Base-by-base conservation (phyloP, 1,140 invertebrate species). In the Notospermus geniculatus region DNA sequence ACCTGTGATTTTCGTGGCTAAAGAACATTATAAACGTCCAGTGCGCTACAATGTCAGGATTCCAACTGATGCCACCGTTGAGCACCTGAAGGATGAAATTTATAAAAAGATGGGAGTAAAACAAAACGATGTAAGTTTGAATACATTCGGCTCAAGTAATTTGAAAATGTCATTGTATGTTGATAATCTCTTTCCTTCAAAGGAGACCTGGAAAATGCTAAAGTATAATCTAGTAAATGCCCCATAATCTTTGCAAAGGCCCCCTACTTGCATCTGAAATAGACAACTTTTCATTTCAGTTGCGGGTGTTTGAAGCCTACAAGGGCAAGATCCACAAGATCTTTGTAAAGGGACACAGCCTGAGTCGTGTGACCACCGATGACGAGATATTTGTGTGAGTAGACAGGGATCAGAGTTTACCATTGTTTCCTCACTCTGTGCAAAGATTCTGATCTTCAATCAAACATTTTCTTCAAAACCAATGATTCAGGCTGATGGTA, bases 381-480 rank as follows among this genome's bases (percentile, higher is more conserved):
- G 77, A 80, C 59, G 63, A 62, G 1, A 73, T 82, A 32, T 68
- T 80, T 65, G 76, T 71, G 80, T 82, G 71, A 80, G 78, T 75
- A 45, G 7, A 19, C 15, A 43, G 32, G 32, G 15, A 36, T 7
- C 5, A 36, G n/a, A n/a, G n/a, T n/a, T n/a, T n/a, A n/a, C n/a
- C n/a, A n/a, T n/a, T n/a, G n/a, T n/a, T n/a, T n/a, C n/a, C n/a
- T n/a, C n/a, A n/a, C n/a, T n/a, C n/a, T n/a, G n/a, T n/a, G n/a
- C n/a, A n/a, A n/a, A n/a, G n/a, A n/a, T n/a, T n/a, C n/a, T n/a
- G n/a, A n/a, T n/a, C n/a, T n/a, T n/a, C n/a, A n/a, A n/a, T n/a
- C n/a, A n/a, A n/a, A n/a, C n/a, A n/a, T n/a, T n/a, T n/a, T n/a
- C n/a, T n/a, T n/a, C n/a, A n/a, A n/a, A n/a, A n/a, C n/a, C n/a